Evolutionary conservation across 2,113 vertebrate species (phyloP).

Genomic region (Morone chrysops): DNA sequence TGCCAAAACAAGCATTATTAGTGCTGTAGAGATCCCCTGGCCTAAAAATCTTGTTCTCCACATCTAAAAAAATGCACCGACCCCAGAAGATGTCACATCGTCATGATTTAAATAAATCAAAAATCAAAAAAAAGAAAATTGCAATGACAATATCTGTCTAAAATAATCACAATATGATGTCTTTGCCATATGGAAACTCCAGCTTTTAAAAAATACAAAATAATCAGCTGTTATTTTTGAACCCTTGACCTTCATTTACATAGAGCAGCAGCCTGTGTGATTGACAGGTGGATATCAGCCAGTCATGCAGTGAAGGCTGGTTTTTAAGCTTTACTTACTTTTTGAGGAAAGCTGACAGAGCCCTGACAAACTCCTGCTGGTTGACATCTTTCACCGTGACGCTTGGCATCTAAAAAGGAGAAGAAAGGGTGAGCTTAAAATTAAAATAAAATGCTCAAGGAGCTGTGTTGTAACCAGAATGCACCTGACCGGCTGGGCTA

Average conservation of each 20-base stretch:
- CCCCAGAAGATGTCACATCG: too few species aligned
- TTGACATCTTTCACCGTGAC: slow-evolving; percentile 93
- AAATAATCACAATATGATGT: too few species aligned
- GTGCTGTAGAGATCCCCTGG: too few species aligned
- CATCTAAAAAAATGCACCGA: too few species aligned
- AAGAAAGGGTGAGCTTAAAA: slow-evolving; percentile 42
- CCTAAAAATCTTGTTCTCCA: too few species aligned
- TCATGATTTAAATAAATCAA: too few species aligned
- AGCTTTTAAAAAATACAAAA: neutral
- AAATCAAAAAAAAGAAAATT: neutral
- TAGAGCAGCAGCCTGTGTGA: slow-evolving; percentile 4
- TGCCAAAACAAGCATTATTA: too few species aligned
- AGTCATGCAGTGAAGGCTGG: neutral
- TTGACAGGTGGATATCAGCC: slow-evolving; percentile 46
- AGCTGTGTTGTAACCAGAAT: neutral
- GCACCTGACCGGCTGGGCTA: neutral
- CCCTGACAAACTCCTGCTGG: slow-evolving; percentile 92
- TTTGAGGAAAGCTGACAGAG: slow-evolving; percentile 90
- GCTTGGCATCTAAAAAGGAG: slow-evolving; percentile 86
- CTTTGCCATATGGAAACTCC: neutral
- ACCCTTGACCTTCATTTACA: neutral
- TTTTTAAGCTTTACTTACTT: slow-evolving; percentile 78
- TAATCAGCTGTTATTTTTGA: neutral
- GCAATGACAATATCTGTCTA: too few species aligned
- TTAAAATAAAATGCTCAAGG: too few species aligned